Evolutionary conservation across 2,113 vertebrate genomes (phyloP).

Genomic region (Stigmatopora argus): DNA sequence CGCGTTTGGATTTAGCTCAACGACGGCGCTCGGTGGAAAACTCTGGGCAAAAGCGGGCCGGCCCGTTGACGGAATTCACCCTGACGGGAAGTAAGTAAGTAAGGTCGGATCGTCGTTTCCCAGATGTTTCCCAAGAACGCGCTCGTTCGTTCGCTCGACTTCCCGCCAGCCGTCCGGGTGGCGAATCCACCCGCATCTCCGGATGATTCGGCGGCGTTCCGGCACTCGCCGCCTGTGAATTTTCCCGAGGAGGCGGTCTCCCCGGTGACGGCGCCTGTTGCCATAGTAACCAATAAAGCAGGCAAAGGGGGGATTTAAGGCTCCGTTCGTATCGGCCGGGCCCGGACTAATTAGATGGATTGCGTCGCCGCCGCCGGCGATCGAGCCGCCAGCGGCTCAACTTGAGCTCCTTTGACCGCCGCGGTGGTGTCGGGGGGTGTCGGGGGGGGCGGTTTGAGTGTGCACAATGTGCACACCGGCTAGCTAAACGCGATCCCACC

Average conservation of each 20-base stretch:
- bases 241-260: neutral
- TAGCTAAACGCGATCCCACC: neutral
- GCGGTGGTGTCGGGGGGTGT: neutral
- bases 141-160: neutral
- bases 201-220: neutral
- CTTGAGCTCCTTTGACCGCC: neutral
- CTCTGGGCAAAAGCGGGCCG: too few relatives aligned
- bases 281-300: neutral
- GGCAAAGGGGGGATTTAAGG: neutral
- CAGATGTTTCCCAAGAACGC: neutral
- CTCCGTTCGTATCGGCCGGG: neutral
- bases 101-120: neutral
- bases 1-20: neutral
- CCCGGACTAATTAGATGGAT: neutral
- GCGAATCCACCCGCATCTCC: neutral
- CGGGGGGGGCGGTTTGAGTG: neutral
- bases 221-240: neutral
- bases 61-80: too few relatives aligned
- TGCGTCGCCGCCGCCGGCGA: neutral
- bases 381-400: neutral
- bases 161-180: neutral
- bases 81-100: neutral
- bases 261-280: neutral
- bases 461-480: neutral
- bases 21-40: neutral